A percentile compares a stretch with the other conserved stretches of the same genome.
Conservation (phyloP, 2,797 vertebrate genomes). For the Phataginus tetradactyla region DNA sequence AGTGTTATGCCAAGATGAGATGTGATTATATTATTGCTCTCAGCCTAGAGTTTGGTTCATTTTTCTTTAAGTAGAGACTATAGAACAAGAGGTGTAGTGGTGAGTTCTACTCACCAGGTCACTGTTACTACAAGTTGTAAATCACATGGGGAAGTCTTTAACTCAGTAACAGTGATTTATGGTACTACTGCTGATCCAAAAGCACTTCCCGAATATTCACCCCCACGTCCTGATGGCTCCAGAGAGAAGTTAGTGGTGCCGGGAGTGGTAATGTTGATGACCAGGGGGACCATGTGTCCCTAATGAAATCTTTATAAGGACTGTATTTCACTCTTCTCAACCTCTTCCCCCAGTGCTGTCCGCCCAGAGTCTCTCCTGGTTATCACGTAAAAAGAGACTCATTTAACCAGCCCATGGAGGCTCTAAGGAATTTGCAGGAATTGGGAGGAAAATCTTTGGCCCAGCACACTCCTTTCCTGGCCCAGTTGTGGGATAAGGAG, state of each 20-base stretch:
- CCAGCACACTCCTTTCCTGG: neutral
- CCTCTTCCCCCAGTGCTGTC: neutral
- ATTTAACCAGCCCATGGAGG: slow-evolving; percentile 43
- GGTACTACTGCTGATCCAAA: neutral
- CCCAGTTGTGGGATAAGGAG: slow-evolving; percentile 33
- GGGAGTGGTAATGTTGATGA: slow-evolving; percentile 12
- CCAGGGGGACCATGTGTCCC: neutral
- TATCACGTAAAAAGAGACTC: slow-evolving; percentile 9
- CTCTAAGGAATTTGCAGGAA: slow-evolving; percentile 47
- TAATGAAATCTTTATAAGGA: neutral
- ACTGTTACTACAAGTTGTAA: slow-evolving; percentile 60
- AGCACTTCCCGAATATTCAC: neutral
- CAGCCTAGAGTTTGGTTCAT: slow-evolving; percentile 1
- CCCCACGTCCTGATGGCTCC: neutral
- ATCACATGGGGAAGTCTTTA: slow-evolving; percentile 57
- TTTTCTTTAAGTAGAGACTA: slow-evolving; percentile 53
- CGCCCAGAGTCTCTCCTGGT: neutral
- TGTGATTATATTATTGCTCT: neutral
- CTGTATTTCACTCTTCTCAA: slow-evolving; percentile 36
- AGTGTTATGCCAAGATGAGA: neutral
- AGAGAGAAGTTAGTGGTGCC: slow-evolving; percentile 14
- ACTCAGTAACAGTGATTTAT: slow-evolving; percentile 49
- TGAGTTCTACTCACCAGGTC: slow-evolving; percentile 37
- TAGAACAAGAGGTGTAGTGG: slow-evolving; percentile 24
- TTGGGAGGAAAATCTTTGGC: slow-evolving; percentile 52